Evolutionary conservation across 2,113 vertebrate genomes (phyloP), one percentile per base, ranked within the genome.

Genomic region (Nycticryphes semicollaris): DNA sequence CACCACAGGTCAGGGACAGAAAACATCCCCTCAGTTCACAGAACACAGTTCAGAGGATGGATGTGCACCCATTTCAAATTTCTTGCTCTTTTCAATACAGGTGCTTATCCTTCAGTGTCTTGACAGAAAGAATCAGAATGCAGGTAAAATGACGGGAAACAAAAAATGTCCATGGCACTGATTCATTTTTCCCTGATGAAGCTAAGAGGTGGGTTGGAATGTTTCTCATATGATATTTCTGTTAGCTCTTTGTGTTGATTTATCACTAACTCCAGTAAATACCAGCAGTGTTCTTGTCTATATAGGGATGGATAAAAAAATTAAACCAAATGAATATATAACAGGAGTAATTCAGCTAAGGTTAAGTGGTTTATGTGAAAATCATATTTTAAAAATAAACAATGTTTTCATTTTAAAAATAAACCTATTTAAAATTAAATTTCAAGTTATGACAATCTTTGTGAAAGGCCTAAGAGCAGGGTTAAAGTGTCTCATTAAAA

Each of bases 401-500:
- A 63, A 41, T n/a, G 4, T 19, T 85, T 87, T 87, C 3, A 54
- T 78, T 94, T 68, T 1, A 50, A 84, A 84, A 75, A 60, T 33
- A 90, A 85, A 72, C 5, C 18, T 22, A 47, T 27, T 74, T 87
- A 50, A 76, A 84, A 73, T 88, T 47, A 59, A 51, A 75, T 84
- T 93, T 83, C 23, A 85, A 73, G 30, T 85, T 69, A 80, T 10
- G 27, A 60, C 14, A 90, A n/a, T 77, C 39, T 85, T 76, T 85
- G 35, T 66, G 45, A 92, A 93, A 88, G 35, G 22, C 50, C 24
- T 16, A 56, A 82, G 30, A 73, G 13, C 16, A 69, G 13, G 2
- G 4, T 64, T 72, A 82, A 91, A 51, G 18, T 64, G 33, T 82
- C 62, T 87, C 39, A 82, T 94, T 87, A 85, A 89, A 92, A 91